phyloP scores from a whole-genome alignment of 2,797 vertebrate species.

The Urophycis tenuis region DNA sequence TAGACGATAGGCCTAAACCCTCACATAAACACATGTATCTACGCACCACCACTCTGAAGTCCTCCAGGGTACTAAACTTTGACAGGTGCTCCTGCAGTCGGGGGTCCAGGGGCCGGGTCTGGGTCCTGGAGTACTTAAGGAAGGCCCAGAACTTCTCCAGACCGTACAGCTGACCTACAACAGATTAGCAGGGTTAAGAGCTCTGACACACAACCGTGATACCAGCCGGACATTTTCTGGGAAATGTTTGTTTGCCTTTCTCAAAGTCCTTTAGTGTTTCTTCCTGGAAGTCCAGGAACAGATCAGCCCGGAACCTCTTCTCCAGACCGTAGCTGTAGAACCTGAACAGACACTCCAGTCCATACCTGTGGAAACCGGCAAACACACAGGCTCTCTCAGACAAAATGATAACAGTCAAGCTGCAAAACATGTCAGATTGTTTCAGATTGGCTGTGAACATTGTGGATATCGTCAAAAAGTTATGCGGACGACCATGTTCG shows the following conservation, averaged over 20 bases:
- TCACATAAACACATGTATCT: background rate
- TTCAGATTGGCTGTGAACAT: too few species aligned
- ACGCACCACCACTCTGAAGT: constrained; percentile 77
- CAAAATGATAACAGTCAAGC: too few species aligned
- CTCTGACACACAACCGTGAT: background rate
- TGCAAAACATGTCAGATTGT: too few species aligned
- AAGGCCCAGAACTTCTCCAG: constrained; percentile 99
- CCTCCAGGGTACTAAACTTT: constrained; percentile 88
- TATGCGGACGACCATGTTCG: too few species aligned
- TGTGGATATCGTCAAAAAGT: too few species aligned
- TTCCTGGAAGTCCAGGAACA: constrained; percentile 93
- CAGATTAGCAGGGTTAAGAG: background rate
- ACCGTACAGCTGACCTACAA: constrained; percentile 88
- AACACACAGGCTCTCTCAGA: too few species aligned
- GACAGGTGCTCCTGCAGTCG: constrained; percentile 84
- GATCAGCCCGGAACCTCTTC: constrained; percentile 86
- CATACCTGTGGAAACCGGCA: too few species aligned
- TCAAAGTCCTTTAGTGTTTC: constrained; percentile 91
- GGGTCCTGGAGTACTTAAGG: constrained; percentile 83
- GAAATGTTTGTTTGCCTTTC: constrained; percentile 73
- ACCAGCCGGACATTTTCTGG: background rate
- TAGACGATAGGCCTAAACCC: too few species aligned
- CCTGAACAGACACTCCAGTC: constrained; percentile 93
- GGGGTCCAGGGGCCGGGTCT: constrained; percentile 77
- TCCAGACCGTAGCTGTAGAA: constrained; percentile 97